Conservation (phyloP, 2,888 invertebrate genomes). For the Alloplasta piceator region DNA sequence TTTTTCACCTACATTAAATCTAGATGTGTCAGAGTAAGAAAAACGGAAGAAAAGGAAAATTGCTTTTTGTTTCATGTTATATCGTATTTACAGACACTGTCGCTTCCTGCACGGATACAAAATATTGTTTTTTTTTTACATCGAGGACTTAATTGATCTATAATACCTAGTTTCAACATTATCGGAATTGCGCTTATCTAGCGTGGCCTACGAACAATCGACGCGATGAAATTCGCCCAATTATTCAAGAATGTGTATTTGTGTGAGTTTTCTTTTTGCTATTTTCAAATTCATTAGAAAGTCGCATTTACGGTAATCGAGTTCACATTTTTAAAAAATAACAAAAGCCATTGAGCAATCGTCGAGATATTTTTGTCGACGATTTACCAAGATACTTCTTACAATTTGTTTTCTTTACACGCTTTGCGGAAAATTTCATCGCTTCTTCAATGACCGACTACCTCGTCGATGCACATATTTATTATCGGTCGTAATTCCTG, state of each 20-base stretch:
- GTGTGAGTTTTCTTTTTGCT: neutral
- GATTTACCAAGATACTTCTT: conserved; percentile 15
- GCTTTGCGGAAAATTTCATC: neutral
- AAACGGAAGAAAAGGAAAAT: neutral
- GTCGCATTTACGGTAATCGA: conserved; percentile 22
- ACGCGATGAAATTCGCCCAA: conserved; percentile 32
- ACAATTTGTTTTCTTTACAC: neutral
- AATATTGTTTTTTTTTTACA: conserved; percentile 53
- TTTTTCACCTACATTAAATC: conserved; percentile 30
- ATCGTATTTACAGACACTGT: conserved; percentile 62
- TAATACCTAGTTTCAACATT: conserved; percentile 51
- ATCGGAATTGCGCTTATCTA: conserved; percentile 39
- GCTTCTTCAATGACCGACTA: conserved; percentile 59
- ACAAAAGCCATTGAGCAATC: conserved; percentile 20
- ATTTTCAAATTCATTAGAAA: conserved; percentile 5
- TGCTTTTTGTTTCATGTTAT: conserved; percentile 18
- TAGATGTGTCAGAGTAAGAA: conserved; percentile 46
- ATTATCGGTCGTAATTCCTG: conserved; percentile 83
- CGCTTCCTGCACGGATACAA: conserved; percentile 45
- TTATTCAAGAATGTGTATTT: conserved; percentile 17
- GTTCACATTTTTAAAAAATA: conserved; percentile 16
- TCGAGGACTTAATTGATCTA: conserved; percentile 47
- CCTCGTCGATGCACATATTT: conserved; percentile 74
- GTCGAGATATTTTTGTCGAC: conserved; percentile 13
- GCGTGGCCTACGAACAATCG: conserved; percentile 21